These are phyloP conservation scores for Tenodera sinensis DNA, from an alignment of 2,888 invertebrate genomes.

Conservation along the genomic window DNA sequence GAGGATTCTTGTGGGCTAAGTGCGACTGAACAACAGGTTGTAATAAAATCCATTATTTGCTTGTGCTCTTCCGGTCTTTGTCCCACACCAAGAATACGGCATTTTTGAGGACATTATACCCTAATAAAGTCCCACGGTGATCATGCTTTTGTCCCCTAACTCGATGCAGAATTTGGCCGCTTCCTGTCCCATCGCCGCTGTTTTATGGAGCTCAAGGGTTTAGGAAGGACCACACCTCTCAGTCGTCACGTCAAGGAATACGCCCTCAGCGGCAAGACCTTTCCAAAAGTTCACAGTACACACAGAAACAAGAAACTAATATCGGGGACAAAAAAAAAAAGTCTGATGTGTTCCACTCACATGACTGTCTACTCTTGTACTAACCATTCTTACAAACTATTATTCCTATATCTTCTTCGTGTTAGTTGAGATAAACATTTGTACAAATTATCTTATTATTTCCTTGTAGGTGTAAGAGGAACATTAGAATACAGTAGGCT, in stretches of 20 bases:
- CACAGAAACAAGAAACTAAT: background rate
- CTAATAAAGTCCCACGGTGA: background rate
- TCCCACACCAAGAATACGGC: background rate
- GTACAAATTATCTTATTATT: no score
- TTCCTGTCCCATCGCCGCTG: background rate
- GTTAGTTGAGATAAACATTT: no score
- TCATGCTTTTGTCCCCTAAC: background rate
- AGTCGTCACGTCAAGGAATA: background rate
- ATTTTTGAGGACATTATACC: background rate
- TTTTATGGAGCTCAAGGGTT: background rate
- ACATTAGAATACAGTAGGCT: no score
- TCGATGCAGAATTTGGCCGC: background rate
- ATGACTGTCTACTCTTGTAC: no score
- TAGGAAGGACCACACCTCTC: background rate
- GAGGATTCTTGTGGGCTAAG: background rate
- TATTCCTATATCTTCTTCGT: no score
- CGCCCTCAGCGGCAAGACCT: background rate
- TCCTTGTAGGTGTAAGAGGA: no score
- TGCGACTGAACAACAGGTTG: background rate
- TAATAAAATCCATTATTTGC: background rate
- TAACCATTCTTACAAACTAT: no score
- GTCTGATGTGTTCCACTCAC: no score
- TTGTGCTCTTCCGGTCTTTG: background rate
- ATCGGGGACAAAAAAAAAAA: background rate
- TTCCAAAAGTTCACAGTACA: background rate